Conservation (phyloP, 2,113 vertebrate species). For the Marmota flaviventris region DNA sequence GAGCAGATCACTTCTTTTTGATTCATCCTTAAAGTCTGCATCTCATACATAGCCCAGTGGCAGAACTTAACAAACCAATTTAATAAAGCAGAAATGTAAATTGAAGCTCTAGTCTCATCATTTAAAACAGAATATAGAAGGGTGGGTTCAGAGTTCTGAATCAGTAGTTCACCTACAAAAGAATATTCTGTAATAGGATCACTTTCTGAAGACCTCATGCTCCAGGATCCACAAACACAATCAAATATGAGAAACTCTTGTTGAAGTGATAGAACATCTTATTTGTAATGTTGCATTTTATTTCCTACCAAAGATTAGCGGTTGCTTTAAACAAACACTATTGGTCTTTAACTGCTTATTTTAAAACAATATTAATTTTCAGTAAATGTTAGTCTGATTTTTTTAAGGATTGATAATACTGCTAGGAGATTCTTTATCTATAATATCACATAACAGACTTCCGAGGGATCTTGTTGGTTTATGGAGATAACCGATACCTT, state of each 20-base stretch:
- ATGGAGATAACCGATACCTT: neutral
- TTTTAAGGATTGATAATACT: neutral
- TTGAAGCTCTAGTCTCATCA: neutral
- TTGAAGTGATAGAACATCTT: neutral
- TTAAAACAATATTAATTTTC: conserved; percentile 7
- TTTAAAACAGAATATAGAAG: neutral
- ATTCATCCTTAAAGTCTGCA: neutral
- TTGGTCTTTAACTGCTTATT: neutral
- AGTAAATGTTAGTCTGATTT: neutral
- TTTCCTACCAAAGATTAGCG: neutral
- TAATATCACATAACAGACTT: neutral
- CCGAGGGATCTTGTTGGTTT: neutral
- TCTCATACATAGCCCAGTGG: neutral
- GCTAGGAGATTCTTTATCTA: neutral
- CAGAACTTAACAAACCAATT: neutral
- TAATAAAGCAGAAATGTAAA: neutral
- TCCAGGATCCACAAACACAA: neutral
- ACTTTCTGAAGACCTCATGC: accelerated
- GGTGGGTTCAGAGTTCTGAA: neutral
- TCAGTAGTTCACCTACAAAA: neutral
- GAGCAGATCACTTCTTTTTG: neutral
- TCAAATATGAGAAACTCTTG: neutral
- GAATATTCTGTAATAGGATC: neutral
- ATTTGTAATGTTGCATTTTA: neutral
- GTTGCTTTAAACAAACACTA: neutral